Evolutionary conservation across 2,797 vertebrate species (phyloP).

Genomic region (Xyrichtys novacula): DNA sequence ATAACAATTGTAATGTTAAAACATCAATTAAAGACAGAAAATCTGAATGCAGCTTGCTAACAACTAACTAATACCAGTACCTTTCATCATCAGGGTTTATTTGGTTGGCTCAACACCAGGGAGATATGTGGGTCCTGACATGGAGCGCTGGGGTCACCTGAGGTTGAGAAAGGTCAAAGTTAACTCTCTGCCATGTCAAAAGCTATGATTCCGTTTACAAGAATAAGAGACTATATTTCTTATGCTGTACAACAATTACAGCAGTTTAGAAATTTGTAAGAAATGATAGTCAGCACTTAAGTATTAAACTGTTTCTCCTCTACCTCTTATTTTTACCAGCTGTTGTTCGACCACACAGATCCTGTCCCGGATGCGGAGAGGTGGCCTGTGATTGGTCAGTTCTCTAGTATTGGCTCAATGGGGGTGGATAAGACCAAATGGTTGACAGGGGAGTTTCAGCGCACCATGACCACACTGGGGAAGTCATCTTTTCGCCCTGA

Average conservation of each 20-base stretch:
- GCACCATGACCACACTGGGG: conserved; percentile 87
- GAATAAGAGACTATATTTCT: too few species aligned
- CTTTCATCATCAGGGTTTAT: conserved; percentile 83
- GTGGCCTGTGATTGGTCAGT: conserved; percentile 95
- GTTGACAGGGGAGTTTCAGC: conserved; percentile 93
- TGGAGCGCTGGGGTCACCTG: conserved; percentile 97
- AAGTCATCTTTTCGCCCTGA: conserved; percentile 71
- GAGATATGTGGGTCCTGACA: conserved; percentile 90
- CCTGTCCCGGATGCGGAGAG: conserved; percentile 74
- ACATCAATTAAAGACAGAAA: too few species aligned
- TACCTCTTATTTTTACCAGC: conserved; percentile 71
- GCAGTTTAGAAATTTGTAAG: too few species aligned
- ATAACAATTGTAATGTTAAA: too few species aligned
- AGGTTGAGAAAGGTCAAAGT: conserved; percentile 92
- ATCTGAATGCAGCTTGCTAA: too few species aligned
- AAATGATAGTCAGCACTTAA: neutral
- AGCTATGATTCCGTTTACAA: too few species aligned
- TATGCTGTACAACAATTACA: too few species aligned
- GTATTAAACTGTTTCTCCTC: neutral
- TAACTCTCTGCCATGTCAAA: neutral
- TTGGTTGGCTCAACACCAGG: conserved; percentile 96
- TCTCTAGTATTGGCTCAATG: conserved; percentile 98
- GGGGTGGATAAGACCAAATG: conserved; percentile 94
- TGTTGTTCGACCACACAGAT: conserved; percentile 84
- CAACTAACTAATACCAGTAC: too few species aligned